Percentiles rank a stretch among this genome's conserved stretches.
These are phyloP conservation scores for Sturmia bella DNA, from an alignment of 2,888 invertebrate genomes.

Conservation along the genomic window DNA sequence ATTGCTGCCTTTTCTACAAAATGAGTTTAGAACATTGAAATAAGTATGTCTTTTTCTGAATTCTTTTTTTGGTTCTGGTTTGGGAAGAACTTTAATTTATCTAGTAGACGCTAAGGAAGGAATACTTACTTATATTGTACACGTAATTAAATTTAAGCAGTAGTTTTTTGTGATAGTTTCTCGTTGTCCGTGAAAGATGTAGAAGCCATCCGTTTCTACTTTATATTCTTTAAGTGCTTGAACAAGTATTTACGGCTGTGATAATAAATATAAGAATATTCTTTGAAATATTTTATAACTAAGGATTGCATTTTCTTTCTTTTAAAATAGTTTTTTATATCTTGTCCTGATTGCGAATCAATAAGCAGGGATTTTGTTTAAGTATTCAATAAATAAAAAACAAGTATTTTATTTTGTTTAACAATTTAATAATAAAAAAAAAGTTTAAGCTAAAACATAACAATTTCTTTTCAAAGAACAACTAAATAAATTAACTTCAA, in stretches of 20 bases:
- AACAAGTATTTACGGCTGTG: constrained; percentile 65
- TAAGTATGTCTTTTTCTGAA: constrained; percentile 6
- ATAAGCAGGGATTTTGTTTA: constrained; percentile 18
- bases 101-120: constrained; percentile 2
- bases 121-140: constrained; percentile 5
- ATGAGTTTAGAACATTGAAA: constrained; percentile 45
- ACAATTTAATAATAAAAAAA: constrained; percentile 59
- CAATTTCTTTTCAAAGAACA: constrained; percentile 48
- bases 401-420: constrained; percentile 50
- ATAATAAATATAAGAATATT: constrained; percentile 65
- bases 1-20: constrained; percentile 57
- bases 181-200: constrained; percentile 19
- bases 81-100: constrained; percentile 7
- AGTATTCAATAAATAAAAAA: constrained; percentile 41
- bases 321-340: not conserved
- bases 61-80: not conserved
- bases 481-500: constrained; percentile 59
- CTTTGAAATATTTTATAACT: constrained; percentile 37
- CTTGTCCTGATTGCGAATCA: constrained; percentile 13
- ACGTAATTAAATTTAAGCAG: not conserved
- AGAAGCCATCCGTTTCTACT: constrained; percentile 21
- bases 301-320: constrained; percentile 3
- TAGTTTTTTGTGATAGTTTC: constrained; percentile 46
- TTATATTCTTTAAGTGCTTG: constrained; percentile 30
- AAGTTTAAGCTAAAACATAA: constrained; percentile 55